Percentiles rank a stretch among this genome's conserved stretches.
Conservation (phyloP, 2,797 vertebrate genomes). For the Coregonus ussuriensis region DNA sequence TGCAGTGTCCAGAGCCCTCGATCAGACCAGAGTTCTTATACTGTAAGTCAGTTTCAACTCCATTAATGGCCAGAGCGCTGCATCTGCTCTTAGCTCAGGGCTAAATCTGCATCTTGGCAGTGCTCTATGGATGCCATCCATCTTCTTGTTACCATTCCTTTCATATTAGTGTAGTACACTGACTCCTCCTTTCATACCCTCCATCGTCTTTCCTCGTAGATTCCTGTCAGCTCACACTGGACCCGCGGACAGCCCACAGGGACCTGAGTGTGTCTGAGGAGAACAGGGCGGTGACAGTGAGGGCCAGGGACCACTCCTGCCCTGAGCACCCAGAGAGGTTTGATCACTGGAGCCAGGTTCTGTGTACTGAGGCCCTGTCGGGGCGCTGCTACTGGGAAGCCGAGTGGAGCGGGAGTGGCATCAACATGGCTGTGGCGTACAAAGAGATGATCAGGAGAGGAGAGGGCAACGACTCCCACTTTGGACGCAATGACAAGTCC, state of each 20-base stretch:
- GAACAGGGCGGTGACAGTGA: conserved; percentile 21
- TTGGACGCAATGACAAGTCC: conserved; percentile 53
- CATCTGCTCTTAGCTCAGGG: not conserved
- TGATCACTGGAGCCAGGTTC: conserved; percentile 51
- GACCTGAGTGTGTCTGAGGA: conserved; percentile 33
- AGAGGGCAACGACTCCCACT: conserved; percentile 34
- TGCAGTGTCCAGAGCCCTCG: conserved; percentile 38
- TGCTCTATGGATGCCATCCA: conserved; percentile 27
- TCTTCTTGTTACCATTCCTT: conserved; percentile 26
- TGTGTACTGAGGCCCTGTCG: conserved; percentile 32
- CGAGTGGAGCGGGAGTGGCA: conserved; percentile 34
- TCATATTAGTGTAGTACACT: conserved; percentile 5
- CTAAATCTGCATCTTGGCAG: conserved; percentile 13
- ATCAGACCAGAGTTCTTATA: conserved; percentile 40
- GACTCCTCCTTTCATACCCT: conserved; percentile 3
- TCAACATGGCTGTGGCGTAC: conserved; percentile 40
- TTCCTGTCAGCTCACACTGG: conserved; percentile 30
- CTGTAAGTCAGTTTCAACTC: conserved; percentile 24
- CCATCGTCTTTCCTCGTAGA: conserved; percentile 10
- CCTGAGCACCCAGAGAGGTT: conserved; percentile 46
- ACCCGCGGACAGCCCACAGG: conserved; percentile 32
- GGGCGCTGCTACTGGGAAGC: conserved; percentile 39
- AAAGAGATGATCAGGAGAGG: conserved; percentile 46
- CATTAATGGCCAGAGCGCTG: not conserved
- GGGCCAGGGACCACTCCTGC: conserved; percentile 16